Evolutionary conservation across 2,797 vertebrate genomes (phyloP).

Genomic region (Cottoperca gobio): DNA sequence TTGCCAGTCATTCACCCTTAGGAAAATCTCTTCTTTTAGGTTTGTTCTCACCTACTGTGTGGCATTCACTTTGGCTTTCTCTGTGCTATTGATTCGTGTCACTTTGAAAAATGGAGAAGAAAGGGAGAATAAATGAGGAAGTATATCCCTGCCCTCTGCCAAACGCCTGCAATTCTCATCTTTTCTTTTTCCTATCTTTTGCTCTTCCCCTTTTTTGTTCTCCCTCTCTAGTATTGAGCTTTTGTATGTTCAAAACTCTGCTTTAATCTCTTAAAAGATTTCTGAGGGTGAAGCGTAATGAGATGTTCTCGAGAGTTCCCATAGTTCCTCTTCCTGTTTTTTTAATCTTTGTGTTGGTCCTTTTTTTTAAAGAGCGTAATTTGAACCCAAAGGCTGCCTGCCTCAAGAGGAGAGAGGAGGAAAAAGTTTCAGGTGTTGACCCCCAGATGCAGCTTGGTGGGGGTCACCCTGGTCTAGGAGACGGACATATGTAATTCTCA

Average conservation of each 20-base stretch:
- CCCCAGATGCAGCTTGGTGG: constrained; percentile 93
- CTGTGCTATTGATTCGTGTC: constrained; percentile 44
- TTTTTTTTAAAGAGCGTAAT: constrained; percentile 90
- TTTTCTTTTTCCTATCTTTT: constrained; percentile 48
- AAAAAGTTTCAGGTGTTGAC: constrained; percentile 95
- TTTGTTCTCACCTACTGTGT: constrained; percentile 37
- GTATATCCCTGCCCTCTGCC: constrained; percentile 69
- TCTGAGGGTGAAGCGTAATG: not conserved
- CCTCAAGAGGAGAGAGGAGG: constrained; percentile 98
- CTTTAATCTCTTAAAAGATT: constrained; percentile 7
- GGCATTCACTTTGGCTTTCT: constrained; percentile 46
- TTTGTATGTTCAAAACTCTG: constrained; percentile 16
- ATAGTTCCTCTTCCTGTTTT: not conserved
- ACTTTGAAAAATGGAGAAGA: constrained; percentile 40
- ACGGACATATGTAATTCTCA: constrained; percentile 91
- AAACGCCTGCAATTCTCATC: constrained; percentile 52
- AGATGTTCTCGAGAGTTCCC: not conserved
- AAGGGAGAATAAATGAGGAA: constrained; percentile 65
- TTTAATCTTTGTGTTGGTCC: constrained; percentile 17
- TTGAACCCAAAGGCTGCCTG: constrained; percentile 98
- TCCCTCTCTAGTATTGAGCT: constrained; percentile 1
- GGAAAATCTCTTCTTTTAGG: constrained; percentile 27
- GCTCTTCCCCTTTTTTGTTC: constrained; percentile 30
- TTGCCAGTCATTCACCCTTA: constrained; percentile 18
- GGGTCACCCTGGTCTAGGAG: constrained; percentile 90